These are phyloP conservation scores for Polymixis lichenea DNA, from an alignment of 2,888 invertebrate species.

Conservation along the genomic window DNA sequence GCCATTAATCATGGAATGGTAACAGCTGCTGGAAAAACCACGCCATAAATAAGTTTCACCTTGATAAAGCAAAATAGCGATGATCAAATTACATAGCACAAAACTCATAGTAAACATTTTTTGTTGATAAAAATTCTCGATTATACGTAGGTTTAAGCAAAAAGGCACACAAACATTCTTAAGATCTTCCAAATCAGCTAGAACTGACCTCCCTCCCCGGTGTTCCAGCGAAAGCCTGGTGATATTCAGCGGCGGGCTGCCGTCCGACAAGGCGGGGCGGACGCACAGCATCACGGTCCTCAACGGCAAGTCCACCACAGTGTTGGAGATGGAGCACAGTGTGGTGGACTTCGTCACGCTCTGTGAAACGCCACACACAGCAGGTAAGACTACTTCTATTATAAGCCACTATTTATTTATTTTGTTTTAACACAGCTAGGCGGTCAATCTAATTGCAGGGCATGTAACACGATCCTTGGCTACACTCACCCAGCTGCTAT, in stretches of 20 bases:
- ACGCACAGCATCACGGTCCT: slow-evolving; percentile 98
- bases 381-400: slow-evolving; percentile 90
- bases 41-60: not conserved
- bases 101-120: no score
- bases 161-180: not conserved
- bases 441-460: no score
- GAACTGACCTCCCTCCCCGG: not conserved
- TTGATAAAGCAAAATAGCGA: not conserved
- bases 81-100: not conserved
- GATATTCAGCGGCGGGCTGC: slow-evolving; percentile 99
- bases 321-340: slow-evolving; percentile 99
- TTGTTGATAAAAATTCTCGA: no score
- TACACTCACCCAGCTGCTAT: no score
- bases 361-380: slow-evolving; percentile 98
- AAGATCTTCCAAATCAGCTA: no score
- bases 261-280: slow-evolving; percentile 96
- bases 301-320: slow-evolving; percentile 98
- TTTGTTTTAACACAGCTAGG: no score
- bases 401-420: no score
- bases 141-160: not conserved
- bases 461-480: no score
- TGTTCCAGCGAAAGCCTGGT: slow-evolving; percentile 96
- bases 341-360: slow-evolving; percentile 99
- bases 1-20: not conserved
- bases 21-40: not conserved